Conservation (phyloP, 2,888 invertebrate species). For the Ornithoptera alexandrae region DNA sequence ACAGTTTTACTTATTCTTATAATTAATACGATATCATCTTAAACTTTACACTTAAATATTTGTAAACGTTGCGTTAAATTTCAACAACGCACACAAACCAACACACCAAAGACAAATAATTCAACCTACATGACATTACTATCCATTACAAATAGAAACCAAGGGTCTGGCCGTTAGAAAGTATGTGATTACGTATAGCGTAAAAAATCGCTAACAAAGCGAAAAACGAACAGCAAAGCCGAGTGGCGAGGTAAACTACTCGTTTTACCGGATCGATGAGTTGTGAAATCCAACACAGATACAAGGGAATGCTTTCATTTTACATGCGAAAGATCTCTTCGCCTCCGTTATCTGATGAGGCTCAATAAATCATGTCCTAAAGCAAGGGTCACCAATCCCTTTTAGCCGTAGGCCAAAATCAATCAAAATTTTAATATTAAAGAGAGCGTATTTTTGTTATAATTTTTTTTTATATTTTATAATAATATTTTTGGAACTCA, state of each 20-base stretch:
- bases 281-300: slow-evolving; percentile 25
- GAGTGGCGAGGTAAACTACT: slow-evolving; percentile 33
- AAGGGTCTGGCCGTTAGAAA: slow-evolving; percentile 36
- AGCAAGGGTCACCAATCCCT: too few relatives aligned
- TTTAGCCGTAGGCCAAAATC: too few relatives aligned
- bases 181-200: slow-evolving; percentile 39
- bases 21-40: too few relatives aligned
- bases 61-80: too few relatives aligned
- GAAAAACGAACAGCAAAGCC: slow-evolving; percentile 12
- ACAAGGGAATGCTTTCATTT: neutral
- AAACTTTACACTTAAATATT: too few relatives aligned
- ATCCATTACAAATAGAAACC: slow-evolving; percentile 27
- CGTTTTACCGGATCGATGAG: slow-evolving; percentile 35
- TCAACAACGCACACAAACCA: too few relatives aligned
- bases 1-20: too few relatives aligned
- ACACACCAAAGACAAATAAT: neutral
- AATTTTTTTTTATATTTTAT: too few relatives aligned
- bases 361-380: too few relatives aligned
- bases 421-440: too few relatives aligned
- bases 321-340: neutral
- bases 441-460: too few relatives aligned
- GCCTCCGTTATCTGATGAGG: neutral
- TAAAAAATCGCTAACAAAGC: slow-evolving; percentile 39
- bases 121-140: neutral
- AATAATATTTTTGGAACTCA: too few relatives aligned